Base-by-base conservation (phyloP, 1,140 invertebrate genomes). In the Meloidogyne hapla region DNA sequence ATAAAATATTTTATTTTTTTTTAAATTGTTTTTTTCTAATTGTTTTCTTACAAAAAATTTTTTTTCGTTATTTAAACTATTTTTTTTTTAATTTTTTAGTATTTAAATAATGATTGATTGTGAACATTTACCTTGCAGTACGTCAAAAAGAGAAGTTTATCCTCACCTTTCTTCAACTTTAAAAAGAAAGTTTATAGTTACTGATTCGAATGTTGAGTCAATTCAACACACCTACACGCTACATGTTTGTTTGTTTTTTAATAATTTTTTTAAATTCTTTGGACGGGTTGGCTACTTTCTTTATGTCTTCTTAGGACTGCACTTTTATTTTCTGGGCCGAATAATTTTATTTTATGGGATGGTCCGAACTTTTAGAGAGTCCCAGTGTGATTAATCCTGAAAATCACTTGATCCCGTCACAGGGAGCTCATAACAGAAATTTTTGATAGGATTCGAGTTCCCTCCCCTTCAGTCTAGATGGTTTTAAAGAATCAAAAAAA, bases 211-310 rank as follows among this genome's bases (percentile, higher is more conserved):
- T 56, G 28, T 73, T n/a, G 15, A 73, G 6, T 63, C 45, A 15
- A 33, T 73, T 42, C 33, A 13, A 13, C 71, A 73, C 13, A 9
- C 71, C 13, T 73, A 73, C 28, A 73, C 71, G 3, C 21, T 73
- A 23, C 48, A 73, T 25, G 65, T 67, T 42, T 38, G 65, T 67
- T 18, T 2, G n/a, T 2, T 65, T 65, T 64, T 64, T 64, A 64
- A 64, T 4, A 64, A n/a, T n/a, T 33, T 33, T 33, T 33, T 33
- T 33, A 33, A 33, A 33, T 33, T 33, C n/a, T 33, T 33, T 33
- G 33, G 9, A 33, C 33, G 4, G 9, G 33, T 4, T 6, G 9
- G 4, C 33, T 33, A 6, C 33, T 33, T 33, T 6, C 33, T 33
- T 33, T 33, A 6, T 33, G 9, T 6, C 4, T 33, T 33, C 4